Evolutionary conservation across 2,888 invertebrate genomes (phyloP), one percentile per base, ranked within the genome.

Genomic region (Timandra comae): DNA sequence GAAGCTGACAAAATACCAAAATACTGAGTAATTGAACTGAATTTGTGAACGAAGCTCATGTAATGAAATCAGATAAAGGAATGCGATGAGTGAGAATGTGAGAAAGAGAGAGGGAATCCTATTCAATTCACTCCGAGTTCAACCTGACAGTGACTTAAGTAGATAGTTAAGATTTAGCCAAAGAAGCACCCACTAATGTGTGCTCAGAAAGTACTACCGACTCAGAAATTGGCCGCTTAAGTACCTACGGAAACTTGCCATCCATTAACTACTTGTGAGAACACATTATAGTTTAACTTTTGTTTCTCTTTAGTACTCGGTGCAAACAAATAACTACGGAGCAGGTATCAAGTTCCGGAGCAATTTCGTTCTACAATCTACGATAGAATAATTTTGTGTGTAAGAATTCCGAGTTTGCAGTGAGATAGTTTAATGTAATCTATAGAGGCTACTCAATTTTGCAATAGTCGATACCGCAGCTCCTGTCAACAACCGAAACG

Each of bases 231-330:
- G 75, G 76, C 74, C 64, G 63, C 73, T 73, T 77, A 76, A 81
- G 77, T 77, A 80, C 73, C 73, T 69, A 66, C 70, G 60, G 64
- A 74, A 80, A 81, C 80, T 80, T 74, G 64, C 70, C 66, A 66
- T 68, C 76, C 80, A 81, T 82, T 82, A 81, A 73, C 77, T 78
- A 72, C 75, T 78, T 72, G 65, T 61, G 62, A 62, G 68, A 75
- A 72, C 77, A 73, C 74, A 76, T 79, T 80, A 76, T 72, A 77
- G 69, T 73, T 73, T 56, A 75, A 80, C 78, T 81, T 79, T 74
- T 69, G 70, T 74, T 72, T 67, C 59, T 68, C 57, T 65, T 63
- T 62, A 55, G 56, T 63, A 61, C 52, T 52, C 47, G 29, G 31
- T 20, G 40, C 52, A 62, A 61, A 68, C 61, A 62, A 68, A 69